phyloP scores from a whole-genome alignment of 2,888 invertebrate genomes.

The Apamea sordens region DNA sequence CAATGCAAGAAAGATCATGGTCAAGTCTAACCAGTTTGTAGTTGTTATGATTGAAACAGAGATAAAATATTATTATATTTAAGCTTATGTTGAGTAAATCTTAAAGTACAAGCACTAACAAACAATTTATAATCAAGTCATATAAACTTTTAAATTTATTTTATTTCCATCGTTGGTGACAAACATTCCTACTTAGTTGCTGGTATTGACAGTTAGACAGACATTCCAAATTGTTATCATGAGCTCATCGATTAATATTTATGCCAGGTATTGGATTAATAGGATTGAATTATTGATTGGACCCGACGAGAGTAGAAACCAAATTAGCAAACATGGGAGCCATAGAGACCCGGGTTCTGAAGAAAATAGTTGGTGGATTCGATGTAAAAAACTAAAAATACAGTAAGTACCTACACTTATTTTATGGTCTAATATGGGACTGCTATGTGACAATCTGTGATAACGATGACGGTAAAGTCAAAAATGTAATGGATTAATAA shows the following conservation, averaged over 20 bases:
- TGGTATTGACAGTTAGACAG: constrained; percentile 37
- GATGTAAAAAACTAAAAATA: neutral
- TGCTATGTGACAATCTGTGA: neutral
- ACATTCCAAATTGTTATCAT: constrained; percentile 54
- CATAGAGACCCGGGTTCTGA: neutral
- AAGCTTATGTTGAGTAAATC: constrained; percentile 24
- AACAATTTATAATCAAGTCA: neutral
- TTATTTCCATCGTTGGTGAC: neutral
- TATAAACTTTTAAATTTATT: neutral
- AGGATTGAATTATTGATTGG: constrained; percentile 55
- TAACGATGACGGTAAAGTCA: neutral
- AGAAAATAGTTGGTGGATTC: neutral
- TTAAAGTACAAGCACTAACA: neutral
- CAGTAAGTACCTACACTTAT: neutral
- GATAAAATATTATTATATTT: constrained; percentile 42
- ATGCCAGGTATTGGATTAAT: constrained; percentile 50
- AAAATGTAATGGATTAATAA: neutral
- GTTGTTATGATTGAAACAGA: constrained; percentile 39
- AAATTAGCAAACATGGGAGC: constrained; percentile 20
- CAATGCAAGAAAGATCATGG: constrained; percentile 61
- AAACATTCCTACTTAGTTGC: constrained; percentile 20
- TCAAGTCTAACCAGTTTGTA: constrained; percentile 50
- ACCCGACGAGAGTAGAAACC: constrained; percentile 38
- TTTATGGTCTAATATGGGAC: neutral
- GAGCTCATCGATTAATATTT: constrained; percentile 57